phyloP scores from a whole-genome alignment of 2,888 invertebrate genomes.

The Xestia xanthographa region DNA sequence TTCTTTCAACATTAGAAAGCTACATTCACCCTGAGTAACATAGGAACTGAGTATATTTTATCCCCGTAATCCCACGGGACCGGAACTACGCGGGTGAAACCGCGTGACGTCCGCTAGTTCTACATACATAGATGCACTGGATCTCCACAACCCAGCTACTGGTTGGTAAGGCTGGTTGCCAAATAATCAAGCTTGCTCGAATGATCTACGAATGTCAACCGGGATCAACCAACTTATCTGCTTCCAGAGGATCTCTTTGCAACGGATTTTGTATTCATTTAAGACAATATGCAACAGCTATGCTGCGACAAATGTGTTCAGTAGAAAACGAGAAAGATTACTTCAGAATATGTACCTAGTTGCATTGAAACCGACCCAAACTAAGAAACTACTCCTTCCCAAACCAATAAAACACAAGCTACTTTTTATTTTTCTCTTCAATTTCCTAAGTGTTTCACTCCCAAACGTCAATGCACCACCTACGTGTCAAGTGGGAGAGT shows the following conservation, averaged over 20 bases:
- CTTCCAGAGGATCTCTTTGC: neutral
- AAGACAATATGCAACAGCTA: neutral
- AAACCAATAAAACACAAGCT: neutral
- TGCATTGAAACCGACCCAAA: neutral
- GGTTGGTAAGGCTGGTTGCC: neutral
- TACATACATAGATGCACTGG: neutral
- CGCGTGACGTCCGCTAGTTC: too few relatives aligned
- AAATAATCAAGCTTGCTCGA: neutral
- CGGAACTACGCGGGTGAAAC: too few relatives aligned
- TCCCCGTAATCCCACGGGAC: too few relatives aligned
- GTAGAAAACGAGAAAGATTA: neutral
- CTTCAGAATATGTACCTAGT: neutral
- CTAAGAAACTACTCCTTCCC: neutral
- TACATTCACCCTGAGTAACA: too few relatives aligned
- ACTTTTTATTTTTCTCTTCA: constrained; percentile 13
- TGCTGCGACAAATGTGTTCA: neutral
- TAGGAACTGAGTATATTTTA: too few relatives aligned
- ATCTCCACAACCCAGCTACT: neutral
- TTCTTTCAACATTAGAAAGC: too few relatives aligned
- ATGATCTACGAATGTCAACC: neutral
- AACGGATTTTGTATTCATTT: neutral
- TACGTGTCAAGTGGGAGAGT: constrained; percentile 34
- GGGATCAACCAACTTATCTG: neutral
- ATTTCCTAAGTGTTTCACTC: constrained; percentile 26
- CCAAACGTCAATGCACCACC: constrained; percentile 2